A percentile compares a stretch with the other conserved stretches of the same genome.
Conservation (phyloP, 2,113 vertebrate genomes). For the Mobula birostris region DNA sequence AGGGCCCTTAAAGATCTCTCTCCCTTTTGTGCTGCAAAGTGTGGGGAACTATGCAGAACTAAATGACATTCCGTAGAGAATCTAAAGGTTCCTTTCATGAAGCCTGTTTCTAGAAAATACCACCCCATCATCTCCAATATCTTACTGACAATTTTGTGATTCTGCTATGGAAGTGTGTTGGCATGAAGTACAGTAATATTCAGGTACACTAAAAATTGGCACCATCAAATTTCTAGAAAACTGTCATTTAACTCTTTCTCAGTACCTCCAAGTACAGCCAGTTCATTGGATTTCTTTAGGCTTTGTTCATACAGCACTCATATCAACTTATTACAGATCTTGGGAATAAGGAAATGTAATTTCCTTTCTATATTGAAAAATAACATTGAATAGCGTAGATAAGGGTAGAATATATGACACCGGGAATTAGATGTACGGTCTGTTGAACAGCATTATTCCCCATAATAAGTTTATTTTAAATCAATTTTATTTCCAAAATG, state of each 20-base stretch:
- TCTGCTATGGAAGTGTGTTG: too few relatives aligned
- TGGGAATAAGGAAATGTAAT: background rate
- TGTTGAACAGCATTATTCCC: background rate
- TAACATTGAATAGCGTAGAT: background rate
- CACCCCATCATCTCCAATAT: too few relatives aligned
- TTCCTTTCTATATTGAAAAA: constrained; percentile 6
- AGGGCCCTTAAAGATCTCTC: too few relatives aligned
- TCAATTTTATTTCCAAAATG: background rate
- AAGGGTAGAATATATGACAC: background rate
- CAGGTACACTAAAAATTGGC: too few relatives aligned
- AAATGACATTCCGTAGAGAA: too few relatives aligned
- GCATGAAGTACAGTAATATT: too few relatives aligned
- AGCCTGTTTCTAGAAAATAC: too few relatives aligned
- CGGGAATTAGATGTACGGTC: background rate
- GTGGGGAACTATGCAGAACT: too few relatives aligned
- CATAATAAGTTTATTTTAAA: background rate
- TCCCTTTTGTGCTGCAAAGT: too few relatives aligned
- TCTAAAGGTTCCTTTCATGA: too few relatives aligned
- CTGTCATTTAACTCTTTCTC: background rate
- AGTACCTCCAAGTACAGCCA: background rate
- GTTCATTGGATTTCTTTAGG: background rate
- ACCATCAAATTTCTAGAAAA: background rate
- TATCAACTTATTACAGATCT: background rate
- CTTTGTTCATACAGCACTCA: background rate
- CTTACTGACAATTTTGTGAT: too few relatives aligned